Evolutionary conservation across 1,140 invertebrate genomes (phyloP), one percentile per base, ranked within the genome.

Genomic region (Halyomorpha halys): DNA sequence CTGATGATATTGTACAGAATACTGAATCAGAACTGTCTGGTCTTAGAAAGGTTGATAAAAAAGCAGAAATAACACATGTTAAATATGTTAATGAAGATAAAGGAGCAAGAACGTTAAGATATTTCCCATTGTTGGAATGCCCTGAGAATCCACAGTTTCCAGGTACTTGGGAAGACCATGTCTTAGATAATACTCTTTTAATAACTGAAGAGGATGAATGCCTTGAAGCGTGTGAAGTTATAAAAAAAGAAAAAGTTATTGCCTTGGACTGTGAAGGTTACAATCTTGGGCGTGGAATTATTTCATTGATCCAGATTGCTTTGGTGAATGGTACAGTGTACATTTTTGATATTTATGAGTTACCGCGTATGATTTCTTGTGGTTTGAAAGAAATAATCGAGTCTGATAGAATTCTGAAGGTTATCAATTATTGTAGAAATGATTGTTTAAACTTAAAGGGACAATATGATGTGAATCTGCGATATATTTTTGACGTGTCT

Each of bases 311-410:
- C n/a, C 47, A 49, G 21, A 49, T 49, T 1, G n/a, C 47, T 4
- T 19, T 19, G 21, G 47, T 19, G 1, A 49, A n/a, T 49, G 47
- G 47, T 19, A 21, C 5, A 21, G 47, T 49, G 6, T 49, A 19
- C 14, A 21, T 49, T 49, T 49, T 49, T 49, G 47, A 49, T 49
- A 49, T 49, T 49, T 49, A 49, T 21, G 21, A 49, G n/a, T 19
- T 19, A 19, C 47, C 47, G 6, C 4, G 21, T 5, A 18, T 49
- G n/a, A 49, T 49, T 21, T 6, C n/a, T 49, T 49, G 3, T 4
- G 47, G 47, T 8, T 8, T 49, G n/a, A 18, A 21, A 19, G 47
- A 18, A 19, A 21, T 49, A 19, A 19, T 49, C 6, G 47, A 49
- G n/a, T 18, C 11, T 18, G n/a, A 21, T 18, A 49, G 6, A 19